phyloP scores from a whole-genome alignment of 2,888 invertebrate species.

The Orchesella flavescens region DNA sequence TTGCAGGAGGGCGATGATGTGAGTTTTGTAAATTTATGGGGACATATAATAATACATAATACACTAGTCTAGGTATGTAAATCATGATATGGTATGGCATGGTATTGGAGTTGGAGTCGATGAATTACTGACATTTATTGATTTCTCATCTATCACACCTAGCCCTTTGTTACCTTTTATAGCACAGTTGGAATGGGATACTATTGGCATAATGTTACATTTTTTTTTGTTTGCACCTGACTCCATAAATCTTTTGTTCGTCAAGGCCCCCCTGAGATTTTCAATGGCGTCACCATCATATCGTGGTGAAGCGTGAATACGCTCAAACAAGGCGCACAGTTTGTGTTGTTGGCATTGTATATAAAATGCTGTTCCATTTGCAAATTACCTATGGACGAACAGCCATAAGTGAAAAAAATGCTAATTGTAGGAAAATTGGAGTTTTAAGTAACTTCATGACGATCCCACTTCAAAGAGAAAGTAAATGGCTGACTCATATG shows the following conservation, averaged over 20 bases:
- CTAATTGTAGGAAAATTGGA: background rate
- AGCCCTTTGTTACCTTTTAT: background rate
- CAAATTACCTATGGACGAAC: background rate
- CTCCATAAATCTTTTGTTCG: background rate
- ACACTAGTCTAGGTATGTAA: too few species aligned
- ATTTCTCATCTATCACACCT: constrained; percentile 60
- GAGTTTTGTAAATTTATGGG: too few species aligned
- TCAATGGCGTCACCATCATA: constrained; percentile 25
- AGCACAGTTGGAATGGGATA: background rate
- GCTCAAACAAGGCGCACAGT: background rate
- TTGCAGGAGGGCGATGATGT: too few species aligned
- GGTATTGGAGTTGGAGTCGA: too few species aligned
- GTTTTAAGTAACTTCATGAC: too few species aligned
- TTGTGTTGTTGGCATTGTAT: too few species aligned
- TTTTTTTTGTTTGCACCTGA: background rate
- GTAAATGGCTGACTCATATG: too few species aligned
- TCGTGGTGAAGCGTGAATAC: background rate
- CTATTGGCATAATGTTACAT: background rate
- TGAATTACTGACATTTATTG: constrained; percentile 28
- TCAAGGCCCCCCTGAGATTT: constrained; percentile 19
- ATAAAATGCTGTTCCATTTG: background rate
- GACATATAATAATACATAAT: too few species aligned
- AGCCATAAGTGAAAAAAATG: background rate
- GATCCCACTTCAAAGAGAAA: too few species aligned
- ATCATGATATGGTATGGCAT: too few species aligned